These are phyloP conservation scores for Calcarius lapponicus DNA, from an alignment of 2,797 vertebrate genomes.

Conservation along the genomic window DNA sequence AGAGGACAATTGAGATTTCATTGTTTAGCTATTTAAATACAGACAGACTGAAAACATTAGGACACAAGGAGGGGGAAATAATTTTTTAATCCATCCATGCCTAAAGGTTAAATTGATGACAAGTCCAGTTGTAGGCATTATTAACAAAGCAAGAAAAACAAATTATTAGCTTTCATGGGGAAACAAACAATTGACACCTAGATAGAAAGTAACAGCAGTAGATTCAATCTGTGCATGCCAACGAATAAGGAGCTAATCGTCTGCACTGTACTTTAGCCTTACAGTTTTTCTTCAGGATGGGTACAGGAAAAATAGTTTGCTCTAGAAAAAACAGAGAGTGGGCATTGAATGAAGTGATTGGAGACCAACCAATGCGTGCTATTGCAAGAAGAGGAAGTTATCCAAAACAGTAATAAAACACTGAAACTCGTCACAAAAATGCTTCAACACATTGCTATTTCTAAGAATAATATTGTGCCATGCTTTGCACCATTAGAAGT, in stretches of 20 bases:
- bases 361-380: not conserved
- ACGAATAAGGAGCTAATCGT: not conserved
- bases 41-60: not conserved
- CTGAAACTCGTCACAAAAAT: not conserved
- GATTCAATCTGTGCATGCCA: not conserved
- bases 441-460: not conserved
- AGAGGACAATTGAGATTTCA: not conserved
- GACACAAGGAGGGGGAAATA: not conserved
- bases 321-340: not conserved
- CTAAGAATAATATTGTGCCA: not conserved
- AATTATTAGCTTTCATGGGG: not conserved
- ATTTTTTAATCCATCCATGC: not conserved
- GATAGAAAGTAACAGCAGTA: not conserved
- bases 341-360: not conserved
- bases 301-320: not conserved
- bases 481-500: not conserved
- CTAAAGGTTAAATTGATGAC: not conserved
- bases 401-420: not conserved
- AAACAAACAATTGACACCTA: not conserved
- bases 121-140: not conserved
- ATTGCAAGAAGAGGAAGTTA: not conserved
- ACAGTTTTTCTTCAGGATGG: not conserved
- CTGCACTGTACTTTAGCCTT: not conserved
- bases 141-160: not conserved
- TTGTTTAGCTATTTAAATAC: slow-evolving; percentile 12